Conservation (phyloP, 2,888 invertebrate species). For the Hofmannophila pseudospretella region DNA sequence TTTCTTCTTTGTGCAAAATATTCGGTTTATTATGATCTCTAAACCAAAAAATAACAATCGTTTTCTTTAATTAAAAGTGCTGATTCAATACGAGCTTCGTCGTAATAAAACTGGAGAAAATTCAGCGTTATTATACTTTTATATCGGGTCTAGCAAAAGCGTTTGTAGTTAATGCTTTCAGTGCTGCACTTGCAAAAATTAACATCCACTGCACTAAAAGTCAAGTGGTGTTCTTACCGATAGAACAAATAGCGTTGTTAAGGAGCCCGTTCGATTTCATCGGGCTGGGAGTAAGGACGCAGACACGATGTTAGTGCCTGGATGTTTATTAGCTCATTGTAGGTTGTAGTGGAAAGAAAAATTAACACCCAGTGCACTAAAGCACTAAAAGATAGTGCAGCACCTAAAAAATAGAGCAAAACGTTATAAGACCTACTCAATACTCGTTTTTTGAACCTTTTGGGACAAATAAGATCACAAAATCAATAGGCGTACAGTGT, state of each 20-base stretch:
- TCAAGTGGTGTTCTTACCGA: conserved; percentile 35
- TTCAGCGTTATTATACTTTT: not conserved
- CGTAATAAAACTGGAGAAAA: too few species aligned
- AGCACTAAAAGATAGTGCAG: too few species aligned
- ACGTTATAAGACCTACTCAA: too few species aligned
- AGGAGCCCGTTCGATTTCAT: conserved; percentile 34
- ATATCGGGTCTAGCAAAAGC: not conserved
- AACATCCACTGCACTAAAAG: conserved; percentile 37
- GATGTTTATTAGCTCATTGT: conserved; percentile 1
- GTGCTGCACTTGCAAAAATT: conserved; percentile 30
- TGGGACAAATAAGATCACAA: too few species aligned
- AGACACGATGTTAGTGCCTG: not conserved
- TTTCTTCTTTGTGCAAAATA: too few species aligned
- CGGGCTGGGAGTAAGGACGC: conserved; percentile 17
- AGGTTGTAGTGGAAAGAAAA: not conserved
- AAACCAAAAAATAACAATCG: too few species aligned
- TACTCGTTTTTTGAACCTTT: too few species aligned
- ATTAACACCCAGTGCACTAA: not conserved
- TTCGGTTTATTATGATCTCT: too few species aligned
- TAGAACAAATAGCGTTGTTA: conserved; percentile 33
- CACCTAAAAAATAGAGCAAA: too few species aligned
- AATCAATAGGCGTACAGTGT: too few species aligned
- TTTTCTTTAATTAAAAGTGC: too few species aligned
- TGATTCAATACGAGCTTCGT: too few species aligned
- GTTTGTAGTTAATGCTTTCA: not conserved